Conservation (phyloP, 2,888 invertebrate species). For the Chalcosyrphus nemorum region DNA sequence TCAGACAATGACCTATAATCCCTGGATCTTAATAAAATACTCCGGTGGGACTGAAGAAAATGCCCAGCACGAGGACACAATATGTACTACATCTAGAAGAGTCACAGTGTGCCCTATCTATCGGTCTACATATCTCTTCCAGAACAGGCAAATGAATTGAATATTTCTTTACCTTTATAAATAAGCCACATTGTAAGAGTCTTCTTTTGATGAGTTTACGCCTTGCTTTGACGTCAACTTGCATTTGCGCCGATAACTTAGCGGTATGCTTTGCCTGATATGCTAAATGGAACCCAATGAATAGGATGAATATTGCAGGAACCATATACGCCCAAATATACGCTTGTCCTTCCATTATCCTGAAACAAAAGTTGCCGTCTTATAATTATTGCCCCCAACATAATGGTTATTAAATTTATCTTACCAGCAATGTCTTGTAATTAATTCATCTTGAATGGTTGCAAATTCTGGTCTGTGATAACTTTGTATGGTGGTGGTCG, state of each 20-base stretch:
- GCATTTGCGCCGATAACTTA: constrained; percentile 85
- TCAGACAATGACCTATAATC: no score
- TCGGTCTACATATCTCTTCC: no score
- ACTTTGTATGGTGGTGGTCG: constrained; percentile 58
- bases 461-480: constrained; percentile 60
- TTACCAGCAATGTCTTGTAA: constrained; percentile 75
- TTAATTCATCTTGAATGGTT: constrained; percentile 72
- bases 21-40: no score
- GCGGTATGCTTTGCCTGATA: constrained; percentile 84
- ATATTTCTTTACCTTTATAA: constrained; percentile 82
- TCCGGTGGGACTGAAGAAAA: no score
- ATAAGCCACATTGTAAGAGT: constrained; percentile 84
- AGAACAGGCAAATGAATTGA: neutral
- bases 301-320: constrained; percentile 82
- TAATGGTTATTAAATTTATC: no score
- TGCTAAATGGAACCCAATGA: constrained; percentile 81
- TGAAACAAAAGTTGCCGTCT: constrained; percentile 33
- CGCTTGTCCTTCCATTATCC: constrained; percentile 76
- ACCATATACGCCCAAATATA: constrained; percentile 77
- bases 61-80: no score
- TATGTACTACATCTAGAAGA: no score
- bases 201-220: constrained; percentile 85
- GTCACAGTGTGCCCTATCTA: no score
- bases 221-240: constrained; percentile 84
- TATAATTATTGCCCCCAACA: no score